phyloP scores from a whole-genome alignment of 2,888 invertebrate genomes.

The Ophion slaviceki region DNA sequence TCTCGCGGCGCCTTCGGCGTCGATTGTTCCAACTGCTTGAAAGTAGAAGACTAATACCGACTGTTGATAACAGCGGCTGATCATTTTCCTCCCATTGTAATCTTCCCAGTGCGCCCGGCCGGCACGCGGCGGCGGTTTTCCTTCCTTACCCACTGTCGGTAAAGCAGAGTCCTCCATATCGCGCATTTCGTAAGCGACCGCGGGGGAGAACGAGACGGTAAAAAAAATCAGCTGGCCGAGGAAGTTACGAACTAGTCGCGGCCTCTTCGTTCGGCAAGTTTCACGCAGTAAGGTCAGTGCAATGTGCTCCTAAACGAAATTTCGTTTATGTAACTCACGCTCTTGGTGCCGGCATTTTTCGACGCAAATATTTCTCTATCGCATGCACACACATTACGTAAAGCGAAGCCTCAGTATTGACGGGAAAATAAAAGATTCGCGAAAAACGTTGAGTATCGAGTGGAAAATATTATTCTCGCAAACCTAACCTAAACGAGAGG shows the following conservation, averaged over 20 bases:
- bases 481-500: neutral
- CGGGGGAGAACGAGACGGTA: conserved; percentile 22
- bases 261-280: conserved; percentile 72
- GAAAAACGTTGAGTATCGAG: neutral
- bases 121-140: neutral
- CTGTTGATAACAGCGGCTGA: neutral
- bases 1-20: neutral
- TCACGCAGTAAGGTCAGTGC: conserved; percentile 72
- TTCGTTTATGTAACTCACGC: conserved; percentile 50
- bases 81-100: neutral
- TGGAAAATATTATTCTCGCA: neutral
- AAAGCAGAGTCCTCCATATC: neutral
- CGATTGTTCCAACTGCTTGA: neutral
- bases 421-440: neutral
- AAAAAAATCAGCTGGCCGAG: conserved; percentile 56
- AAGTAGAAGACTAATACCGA: neutral
- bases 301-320: conserved; percentile 48
- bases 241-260: conserved; percentile 48
- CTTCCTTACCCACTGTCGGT: neutral
- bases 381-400: conserved; percentile 14
- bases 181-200: neutral
- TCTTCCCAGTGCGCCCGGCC: neutral
- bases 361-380: neutral
- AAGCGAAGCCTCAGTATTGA: conserved; percentile 1
- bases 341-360: conserved; percentile 25